These are phyloP conservation scores for Rhynchomys soricoides DNA, from an alignment of 2,113 vertebrate genomes.

Conservation along the genomic window DNA sequence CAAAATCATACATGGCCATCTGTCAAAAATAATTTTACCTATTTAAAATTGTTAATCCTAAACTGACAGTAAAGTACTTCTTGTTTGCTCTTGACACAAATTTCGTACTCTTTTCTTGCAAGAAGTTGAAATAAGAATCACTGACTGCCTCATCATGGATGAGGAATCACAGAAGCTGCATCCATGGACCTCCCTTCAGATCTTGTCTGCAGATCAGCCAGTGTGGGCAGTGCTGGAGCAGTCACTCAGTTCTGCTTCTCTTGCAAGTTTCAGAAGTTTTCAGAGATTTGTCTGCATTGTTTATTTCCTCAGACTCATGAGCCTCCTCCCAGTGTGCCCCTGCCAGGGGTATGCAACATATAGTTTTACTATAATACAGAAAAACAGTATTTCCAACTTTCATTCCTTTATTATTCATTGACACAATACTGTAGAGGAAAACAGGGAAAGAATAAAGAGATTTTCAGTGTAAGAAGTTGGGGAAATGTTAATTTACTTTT, in stretches of 20 bases:
- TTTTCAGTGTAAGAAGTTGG: neutral
- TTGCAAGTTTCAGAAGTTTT: neutral
- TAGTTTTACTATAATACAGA: neutral
- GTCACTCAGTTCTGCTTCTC: neutral
- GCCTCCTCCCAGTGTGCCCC: too few species aligned
- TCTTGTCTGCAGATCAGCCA: too few species aligned
- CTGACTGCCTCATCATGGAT: too few species aligned
- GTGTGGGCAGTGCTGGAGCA: too few species aligned
- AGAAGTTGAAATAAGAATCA: neutral
- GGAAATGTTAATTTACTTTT: neutral
- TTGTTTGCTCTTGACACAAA: rapidly evolving
- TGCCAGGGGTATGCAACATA: too few species aligned
- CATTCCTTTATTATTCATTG: neutral
- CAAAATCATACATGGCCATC: neutral
- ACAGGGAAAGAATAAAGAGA: neutral
- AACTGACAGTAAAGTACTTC: too few species aligned
- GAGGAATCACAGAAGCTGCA: neutral
- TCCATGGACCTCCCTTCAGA: neutral
- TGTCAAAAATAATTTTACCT: neutral
- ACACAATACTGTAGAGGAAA: neutral
- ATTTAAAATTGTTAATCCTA: neutral
- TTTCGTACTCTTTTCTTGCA: too few species aligned
- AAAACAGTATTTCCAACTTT: neutral
- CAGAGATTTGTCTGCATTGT: neutral
- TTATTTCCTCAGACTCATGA: neutral